Conservation (phyloP, 23 tunicate species). For the Phallusia fumigata region DNA sequence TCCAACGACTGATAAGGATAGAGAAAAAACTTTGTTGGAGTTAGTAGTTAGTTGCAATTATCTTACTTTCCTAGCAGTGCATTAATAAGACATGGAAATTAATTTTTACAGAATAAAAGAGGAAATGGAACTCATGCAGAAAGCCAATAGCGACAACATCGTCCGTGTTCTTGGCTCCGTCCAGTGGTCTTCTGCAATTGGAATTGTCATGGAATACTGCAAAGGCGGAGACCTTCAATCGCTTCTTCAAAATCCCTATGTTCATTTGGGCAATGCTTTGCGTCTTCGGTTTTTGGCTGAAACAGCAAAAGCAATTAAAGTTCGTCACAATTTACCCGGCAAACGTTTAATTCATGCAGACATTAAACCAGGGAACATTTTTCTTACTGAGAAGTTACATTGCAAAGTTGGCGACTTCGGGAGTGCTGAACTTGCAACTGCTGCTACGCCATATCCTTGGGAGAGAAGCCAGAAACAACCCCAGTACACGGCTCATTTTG, state of each 20-base stretch:
- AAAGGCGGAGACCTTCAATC: background rate
- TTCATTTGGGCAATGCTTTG: background rate
- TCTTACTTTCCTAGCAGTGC: background rate
- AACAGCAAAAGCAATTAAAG: background rate
- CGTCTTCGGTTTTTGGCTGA: background rate
- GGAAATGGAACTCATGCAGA: background rate
- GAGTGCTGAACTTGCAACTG: background rate
- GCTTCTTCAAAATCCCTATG: background rate
- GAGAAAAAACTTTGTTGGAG: background rate
- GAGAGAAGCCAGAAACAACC: background rate
- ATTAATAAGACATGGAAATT: background rate
- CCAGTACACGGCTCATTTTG: background rate
- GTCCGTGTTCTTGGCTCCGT: background rate
- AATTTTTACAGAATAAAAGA: background rate
- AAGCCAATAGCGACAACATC: background rate
- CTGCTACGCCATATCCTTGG: background rate
- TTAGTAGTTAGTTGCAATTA: background rate
- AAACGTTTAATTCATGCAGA: background rate
- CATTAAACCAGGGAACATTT: background rate
- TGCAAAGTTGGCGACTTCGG: background rate
- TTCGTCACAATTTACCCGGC: background rate
- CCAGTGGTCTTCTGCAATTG: background rate
- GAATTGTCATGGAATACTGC: background rate
- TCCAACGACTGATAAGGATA: background rate
- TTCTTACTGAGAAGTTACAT: background rate